These are phyloP conservation scores for Heterodera carotae DNA, from an alignment of 1,140 invertebrate genomes.

Conservation along the genomic window DNA sequence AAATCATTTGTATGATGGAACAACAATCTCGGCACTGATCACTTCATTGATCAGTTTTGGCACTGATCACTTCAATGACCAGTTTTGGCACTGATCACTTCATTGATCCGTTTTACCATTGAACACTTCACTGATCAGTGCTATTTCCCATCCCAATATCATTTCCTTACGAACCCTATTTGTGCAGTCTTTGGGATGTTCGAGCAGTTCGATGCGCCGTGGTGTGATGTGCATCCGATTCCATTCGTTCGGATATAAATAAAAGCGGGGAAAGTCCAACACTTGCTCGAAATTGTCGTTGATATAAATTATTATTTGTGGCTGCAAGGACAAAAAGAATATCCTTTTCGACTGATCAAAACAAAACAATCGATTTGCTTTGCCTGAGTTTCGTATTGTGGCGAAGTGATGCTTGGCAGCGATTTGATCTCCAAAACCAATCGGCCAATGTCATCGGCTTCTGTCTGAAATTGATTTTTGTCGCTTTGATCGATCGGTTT, in stretches of 20 bases:
- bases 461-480: slow-evolving; percentile 54
- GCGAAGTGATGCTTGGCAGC: slow-evolving; percentile 48
- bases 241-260: slow-evolving; percentile 62
- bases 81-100: too few relatives aligned
- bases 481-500: too few relatives aligned
- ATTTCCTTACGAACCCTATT: slow-evolving; percentile 44
- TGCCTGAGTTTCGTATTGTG: slow-evolving; percentile 22
- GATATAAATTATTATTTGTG: slow-evolving; percentile 59
- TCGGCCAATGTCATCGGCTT: slow-evolving; percentile 62
- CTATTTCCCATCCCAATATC: not conserved
- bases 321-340: slow-evolving; percentile 56
- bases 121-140: not conserved
- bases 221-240: slow-evolving; percentile 60
- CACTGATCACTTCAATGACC: too few relatives aligned
- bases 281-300: slow-evolving; percentile 62
- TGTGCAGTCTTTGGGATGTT: slow-evolving; percentile 60
- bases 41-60: not conserved
- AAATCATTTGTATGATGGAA: too few relatives aligned
- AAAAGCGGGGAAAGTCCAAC: slow-evolving; percentile 62
- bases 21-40: not conserved
- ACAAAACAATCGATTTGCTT: too few relatives aligned
- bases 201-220: slow-evolving; percentile 57
- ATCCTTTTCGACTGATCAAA: too few relatives aligned
- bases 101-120: not conserved
- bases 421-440: slow-evolving; percentile 53